A percentile compares a stretch with the other conserved stretches of the same genome.
These are phyloP conservation scores for Pagrus major DNA, from an alignment of 2,113 vertebrate species.

Conservation along the genomic window DNA sequence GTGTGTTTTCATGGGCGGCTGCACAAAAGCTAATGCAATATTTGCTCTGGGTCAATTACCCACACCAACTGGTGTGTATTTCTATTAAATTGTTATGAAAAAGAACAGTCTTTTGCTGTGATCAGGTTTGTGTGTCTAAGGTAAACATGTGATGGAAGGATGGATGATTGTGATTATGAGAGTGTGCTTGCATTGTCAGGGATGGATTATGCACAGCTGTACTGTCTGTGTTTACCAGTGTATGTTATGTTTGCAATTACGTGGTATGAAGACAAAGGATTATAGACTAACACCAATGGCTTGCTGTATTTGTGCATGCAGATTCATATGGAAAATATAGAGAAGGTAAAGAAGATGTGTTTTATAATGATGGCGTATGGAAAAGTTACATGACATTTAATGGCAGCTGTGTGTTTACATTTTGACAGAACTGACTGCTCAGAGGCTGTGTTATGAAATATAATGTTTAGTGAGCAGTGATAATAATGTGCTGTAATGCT, in stretches of 20 bases:
- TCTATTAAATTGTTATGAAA: not conserved
- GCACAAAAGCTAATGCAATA: slow-evolving; percentile 2
- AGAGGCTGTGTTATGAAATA: not conserved
- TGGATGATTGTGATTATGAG: too few species aligned
- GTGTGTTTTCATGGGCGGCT: not conserved
- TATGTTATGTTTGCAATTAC: slow-evolving; percentile 32
- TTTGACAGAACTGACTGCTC: not conserved
- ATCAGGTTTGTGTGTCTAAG: slow-evolving; percentile 12
- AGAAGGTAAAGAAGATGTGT: not conserved
- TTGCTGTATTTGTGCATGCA: slow-evolving; percentile 3
- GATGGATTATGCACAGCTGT: slow-evolving; percentile 39
- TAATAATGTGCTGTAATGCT: too few species aligned
- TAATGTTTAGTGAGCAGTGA: not conserved
- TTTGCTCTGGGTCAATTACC: slow-evolving; percentile 21
- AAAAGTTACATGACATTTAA: slow-evolving; percentile 4
- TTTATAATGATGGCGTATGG: not conserved
- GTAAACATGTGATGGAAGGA: slow-evolving; percentile 13
- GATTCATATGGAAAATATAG: not conserved
- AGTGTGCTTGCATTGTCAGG: not conserved
- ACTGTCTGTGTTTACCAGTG: slow-evolving; percentile 3
- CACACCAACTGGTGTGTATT: not conserved
- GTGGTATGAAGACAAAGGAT: slow-evolving; percentile 17
- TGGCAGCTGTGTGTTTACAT: not conserved
- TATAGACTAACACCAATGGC: not conserved
- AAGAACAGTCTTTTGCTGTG: not conserved